These are phyloP conservation scores for Hirudinaria manillensis DNA, from an alignment of 2,888 invertebrate genomes.

Conservation along the genomic window DNA sequence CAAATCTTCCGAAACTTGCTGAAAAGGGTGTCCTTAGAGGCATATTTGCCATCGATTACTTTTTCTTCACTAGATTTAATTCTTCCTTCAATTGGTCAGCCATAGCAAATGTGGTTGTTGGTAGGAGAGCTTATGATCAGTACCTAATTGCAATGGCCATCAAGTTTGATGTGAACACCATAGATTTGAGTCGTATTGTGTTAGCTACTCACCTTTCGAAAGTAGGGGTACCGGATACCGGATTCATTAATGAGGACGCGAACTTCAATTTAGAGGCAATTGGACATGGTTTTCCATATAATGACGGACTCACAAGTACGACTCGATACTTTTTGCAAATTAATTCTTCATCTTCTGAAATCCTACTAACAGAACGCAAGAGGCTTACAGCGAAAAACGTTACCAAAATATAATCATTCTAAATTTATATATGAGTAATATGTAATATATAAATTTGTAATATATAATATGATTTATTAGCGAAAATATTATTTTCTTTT, in stretches of 20 bases:
- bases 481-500: too few relatives aligned
- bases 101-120: conserved; percentile 18
- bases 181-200: conserved; percentile 18
- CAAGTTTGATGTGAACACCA: conserved; percentile 13
- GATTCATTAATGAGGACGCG: conserved; percentile 10
- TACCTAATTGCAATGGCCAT: conserved; percentile 26
- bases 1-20: conserved; percentile 12
- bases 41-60: conserved; percentile 25
- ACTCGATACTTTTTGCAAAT: not conserved
- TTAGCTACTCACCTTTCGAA: conserved; percentile 20
- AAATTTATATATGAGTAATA: too few relatives aligned
- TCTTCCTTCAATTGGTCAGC: conserved; percentile 25
- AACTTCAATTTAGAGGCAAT: conserved; percentile 12
- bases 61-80: conserved; percentile 18
- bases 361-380: too few relatives aligned
- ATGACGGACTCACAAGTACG: conserved; percentile 2
- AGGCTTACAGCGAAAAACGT: too few relatives aligned
- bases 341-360: not conserved
- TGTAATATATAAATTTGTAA: too few relatives aligned
- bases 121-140: conserved; percentile 20
- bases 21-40: conserved; percentile 1
- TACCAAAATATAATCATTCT: too few relatives aligned
- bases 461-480: too few relatives aligned
- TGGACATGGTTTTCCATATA: conserved; percentile 6
- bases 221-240: not conserved